phyloP scores from a whole-genome alignment of 2,113 vertebrate species.

The Syngnathoides biaculeatus region DNA sequence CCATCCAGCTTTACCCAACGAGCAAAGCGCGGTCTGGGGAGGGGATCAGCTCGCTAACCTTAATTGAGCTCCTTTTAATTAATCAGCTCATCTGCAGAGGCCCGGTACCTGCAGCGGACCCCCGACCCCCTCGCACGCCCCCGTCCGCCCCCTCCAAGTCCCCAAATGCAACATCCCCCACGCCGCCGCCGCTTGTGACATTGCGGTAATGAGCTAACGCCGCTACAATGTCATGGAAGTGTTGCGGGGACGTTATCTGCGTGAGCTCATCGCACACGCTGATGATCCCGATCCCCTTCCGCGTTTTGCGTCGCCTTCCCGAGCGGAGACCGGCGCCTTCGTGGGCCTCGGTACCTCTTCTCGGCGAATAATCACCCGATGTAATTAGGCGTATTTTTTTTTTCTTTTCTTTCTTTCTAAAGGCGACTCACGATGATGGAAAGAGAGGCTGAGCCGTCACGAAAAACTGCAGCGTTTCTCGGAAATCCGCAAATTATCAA shows the following conservation, averaged over 20 bases:
- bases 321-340: background rate
- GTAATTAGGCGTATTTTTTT: background rate
- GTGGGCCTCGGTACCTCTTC: conserved; percentile 9
- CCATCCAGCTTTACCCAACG: conserved; percentile 56
- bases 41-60: conserved; percentile 66
- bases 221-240: conserved; percentile 75
- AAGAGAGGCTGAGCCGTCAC: background rate
- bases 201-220: conserved; percentile 75
- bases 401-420: background rate
- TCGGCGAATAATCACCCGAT: background rate
- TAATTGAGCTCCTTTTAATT: conserved; percentile 75
- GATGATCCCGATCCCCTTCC: conserved; percentile 77
- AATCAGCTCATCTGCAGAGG: conserved; percentile 72
- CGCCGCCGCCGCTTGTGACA: conserved; percentile 67
- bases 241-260: conserved; percentile 70
- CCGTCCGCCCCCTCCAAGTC: conserved; percentile 17
- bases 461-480: background rate
- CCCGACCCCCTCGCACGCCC: conserved; percentile 2
- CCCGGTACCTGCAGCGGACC: conserved; percentile 69
- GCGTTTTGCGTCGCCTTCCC: conserved; percentile 40
- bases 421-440: background rate
- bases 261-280: conserved; percentile 72
- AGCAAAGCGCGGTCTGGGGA: conserved; percentile 25
- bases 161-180: conserved; percentile 64
- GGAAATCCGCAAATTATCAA: background rate